These are phyloP conservation scores for Spodoptera picta DNA, from an alignment of 2,888 invertebrate species.

Conservation along the genomic window DNA sequence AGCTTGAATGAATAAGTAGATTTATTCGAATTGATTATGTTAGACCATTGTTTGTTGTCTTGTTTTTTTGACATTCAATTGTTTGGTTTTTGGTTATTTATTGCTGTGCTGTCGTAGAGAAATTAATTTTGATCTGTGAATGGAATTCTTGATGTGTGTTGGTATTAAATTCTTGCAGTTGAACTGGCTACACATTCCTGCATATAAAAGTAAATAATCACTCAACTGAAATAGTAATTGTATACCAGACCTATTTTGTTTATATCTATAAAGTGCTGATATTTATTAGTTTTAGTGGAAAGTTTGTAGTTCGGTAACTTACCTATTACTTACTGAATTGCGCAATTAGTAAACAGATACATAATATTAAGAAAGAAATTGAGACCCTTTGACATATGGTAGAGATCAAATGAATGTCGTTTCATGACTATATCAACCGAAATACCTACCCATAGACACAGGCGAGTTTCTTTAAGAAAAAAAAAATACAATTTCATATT, in stretches of 20 bases:
- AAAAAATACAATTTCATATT: no score
- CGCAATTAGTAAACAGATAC: no score
- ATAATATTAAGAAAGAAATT: no score
- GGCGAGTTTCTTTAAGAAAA: no score
- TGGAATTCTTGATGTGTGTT: constrained; percentile 26
- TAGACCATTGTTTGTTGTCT: constrained; percentile 45
- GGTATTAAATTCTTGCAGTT: constrained; percentile 18
- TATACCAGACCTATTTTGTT: constrained; percentile 20
- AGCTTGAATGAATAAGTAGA: constrained; percentile 52
- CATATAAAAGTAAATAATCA: constrained; percentile 34
- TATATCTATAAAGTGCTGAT: constrained; percentile 11
- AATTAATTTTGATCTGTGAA: constrained; percentile 39
- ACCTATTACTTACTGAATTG: no score
- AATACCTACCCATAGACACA: no score
- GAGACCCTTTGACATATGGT: no score
- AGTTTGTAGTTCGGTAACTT: no score
- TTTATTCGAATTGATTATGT: constrained; percentile 55
- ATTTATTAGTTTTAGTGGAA: constrained; percentile 20
- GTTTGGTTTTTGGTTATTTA: constrained; percentile 52
- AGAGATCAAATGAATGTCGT: no score
- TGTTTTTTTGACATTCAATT: constrained; percentile 45
- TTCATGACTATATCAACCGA: no score
- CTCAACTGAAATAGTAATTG: constrained; percentile 24
- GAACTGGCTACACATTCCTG: constrained; percentile 26
- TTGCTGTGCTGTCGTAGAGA: constrained; percentile 29